Evolutionary conservation across 2,888 invertebrate species (phyloP), one percentile per base, ranked within the genome.

Genomic region (Tenthredo amoena): DNA sequence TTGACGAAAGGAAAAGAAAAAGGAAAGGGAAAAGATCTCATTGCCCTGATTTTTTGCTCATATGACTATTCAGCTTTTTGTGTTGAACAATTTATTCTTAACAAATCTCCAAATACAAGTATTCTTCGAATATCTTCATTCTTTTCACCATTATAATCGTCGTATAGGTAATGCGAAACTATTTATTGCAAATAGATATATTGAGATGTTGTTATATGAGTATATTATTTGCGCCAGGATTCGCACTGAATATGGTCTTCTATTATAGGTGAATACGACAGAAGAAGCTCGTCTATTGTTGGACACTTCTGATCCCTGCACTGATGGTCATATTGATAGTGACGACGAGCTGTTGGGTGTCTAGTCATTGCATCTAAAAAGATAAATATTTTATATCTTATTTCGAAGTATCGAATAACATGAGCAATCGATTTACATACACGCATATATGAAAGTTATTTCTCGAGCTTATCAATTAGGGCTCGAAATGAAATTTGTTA

Each of bases 241-340:
- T 62, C 21, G 37, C 34, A 81, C 81, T 77, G 77, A 40, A 83
- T 5, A 31, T 68, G n/a, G 68, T 50, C 47, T 83, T 83, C 50
- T 18, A 87, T 90, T 88, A 18, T 88, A 92, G 92, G 90, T 92
- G 5, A 89, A 91, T 74, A 92, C 92, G 18, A 89, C 89, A 0
- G 92, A 92, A 87, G 92, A 92, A 86, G 91, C 91, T 84, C 89
- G 90, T 50, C 89, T 92, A 74, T 87, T 92, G 76, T 87, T 92
- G 86, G 92, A 91, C 74, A 88, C 88, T 47, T 86, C 87, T 18
- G 91, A 92, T 40, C 88, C 91, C 3, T 88, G 89, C 21, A 91
- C 90, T 88, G 89, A 90, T 43, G 89, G 91, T 21, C 91, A 92
- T 83, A 88, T 88, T 79, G 91, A 91, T 77, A 92, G 92, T 58